Conservation (phyloP, 2,888 invertebrate genomes). For the Saturnia japonica region DNA sequence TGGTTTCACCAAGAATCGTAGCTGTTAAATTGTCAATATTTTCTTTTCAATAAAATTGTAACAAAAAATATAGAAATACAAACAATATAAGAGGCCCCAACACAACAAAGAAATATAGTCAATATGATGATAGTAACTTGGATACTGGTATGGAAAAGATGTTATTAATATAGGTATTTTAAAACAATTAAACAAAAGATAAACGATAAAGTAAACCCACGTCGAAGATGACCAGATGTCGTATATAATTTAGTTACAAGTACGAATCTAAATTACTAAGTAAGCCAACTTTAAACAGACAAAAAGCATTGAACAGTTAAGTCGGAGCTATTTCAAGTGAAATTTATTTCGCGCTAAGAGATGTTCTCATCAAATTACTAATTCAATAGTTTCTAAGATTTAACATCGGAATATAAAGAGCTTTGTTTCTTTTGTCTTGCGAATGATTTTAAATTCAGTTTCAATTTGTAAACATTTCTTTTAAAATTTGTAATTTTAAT, state of each 20-base stretch:
- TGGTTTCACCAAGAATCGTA: too few species aligned
- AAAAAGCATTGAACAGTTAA: constrained; percentile 25
- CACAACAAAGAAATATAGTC: too few species aligned
- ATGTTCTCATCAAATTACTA: constrained; percentile 34
- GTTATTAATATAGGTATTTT: not conserved
- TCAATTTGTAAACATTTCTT: not conserved
- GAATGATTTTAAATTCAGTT: not conserved
- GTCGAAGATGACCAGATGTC: not conserved
- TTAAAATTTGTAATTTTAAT: not conserved
- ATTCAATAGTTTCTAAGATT: constrained; percentile 40
- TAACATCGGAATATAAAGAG: constrained; percentile 21
- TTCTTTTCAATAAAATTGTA: too few species aligned
- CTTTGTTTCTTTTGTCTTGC: constrained; percentile 3
- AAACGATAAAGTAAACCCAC: not conserved
- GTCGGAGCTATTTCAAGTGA: constrained; percentile 27
- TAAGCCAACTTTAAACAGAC: constrained; percentile 34
- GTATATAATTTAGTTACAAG: constrained; percentile 26
- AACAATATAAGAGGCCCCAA: too few species aligned
- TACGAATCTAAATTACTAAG: constrained; percentile 31
- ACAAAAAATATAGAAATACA: too few species aligned
- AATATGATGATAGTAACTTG: not conserved
- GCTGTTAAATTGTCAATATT: too few species aligned
- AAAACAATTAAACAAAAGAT: not conserved
- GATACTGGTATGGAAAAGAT: not conserved
- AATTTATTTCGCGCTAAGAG: constrained; percentile 37